These are phyloP conservation scores for Anastrepha ludens DNA, from an alignment of 1,140 invertebrate species.

Conservation along the genomic window DNA sequence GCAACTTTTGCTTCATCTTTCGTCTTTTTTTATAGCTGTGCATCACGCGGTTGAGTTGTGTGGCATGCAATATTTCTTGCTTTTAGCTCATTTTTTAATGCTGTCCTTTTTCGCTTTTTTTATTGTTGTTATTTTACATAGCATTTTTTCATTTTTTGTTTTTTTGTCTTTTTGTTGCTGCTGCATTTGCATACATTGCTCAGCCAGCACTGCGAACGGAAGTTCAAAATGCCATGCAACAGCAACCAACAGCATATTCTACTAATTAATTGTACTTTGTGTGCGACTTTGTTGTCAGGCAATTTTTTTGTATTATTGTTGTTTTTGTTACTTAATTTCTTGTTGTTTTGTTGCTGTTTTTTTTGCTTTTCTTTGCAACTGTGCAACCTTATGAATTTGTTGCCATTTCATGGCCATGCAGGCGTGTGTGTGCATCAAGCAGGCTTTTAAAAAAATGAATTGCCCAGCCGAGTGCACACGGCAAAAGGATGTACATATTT, in stretches of 20 bases:
- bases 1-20: not conserved
- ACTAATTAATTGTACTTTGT: constrained; percentile 52
- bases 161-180: not conserved
- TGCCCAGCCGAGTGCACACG: constrained; percentile 22
- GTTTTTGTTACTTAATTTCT: not conserved
- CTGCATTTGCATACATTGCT: not conserved
- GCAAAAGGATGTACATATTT: not conserved
- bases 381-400: constrained; percentile 25
- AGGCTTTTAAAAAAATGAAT: constrained; percentile 52
- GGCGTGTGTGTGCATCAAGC: not conserved
- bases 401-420: constrained; percentile 46
- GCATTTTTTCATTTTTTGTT: constrained; percentile 1
- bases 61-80: constrained; percentile 21
- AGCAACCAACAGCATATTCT: constrained; percentile 43
- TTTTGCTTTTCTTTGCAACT: not conserved
- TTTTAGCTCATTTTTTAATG: not conserved
- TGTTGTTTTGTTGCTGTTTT: not conserved
- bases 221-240: constrained; percentile 46
- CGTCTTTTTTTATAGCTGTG: not conserved
- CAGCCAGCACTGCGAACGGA: not conserved
- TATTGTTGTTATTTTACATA: not conserved
- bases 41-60: not conserved
- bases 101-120: not conserved
- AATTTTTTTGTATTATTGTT: not conserved
- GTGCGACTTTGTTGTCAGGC: constrained; percentile 3